Evolutionary conservation across 2,797 vertebrate species (phyloP).

Genomic region (Labroides dimidiatus): DNA sequence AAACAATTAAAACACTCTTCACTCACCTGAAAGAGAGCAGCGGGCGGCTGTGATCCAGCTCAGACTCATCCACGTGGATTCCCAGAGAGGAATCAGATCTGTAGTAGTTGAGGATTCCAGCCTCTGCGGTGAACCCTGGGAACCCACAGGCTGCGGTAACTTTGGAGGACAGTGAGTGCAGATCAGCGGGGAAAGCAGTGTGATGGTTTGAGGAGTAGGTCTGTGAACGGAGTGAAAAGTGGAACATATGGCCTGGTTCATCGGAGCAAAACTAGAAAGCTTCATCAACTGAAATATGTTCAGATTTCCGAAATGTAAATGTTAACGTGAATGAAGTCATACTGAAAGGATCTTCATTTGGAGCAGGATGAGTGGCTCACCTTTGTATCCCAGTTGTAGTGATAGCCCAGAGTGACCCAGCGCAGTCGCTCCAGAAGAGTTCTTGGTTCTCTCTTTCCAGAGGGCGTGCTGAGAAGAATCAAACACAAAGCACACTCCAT

Average conservation of each 20-base stretch:
- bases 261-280: too few relatives aligned
- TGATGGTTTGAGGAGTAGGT: conserved; percentile 89
- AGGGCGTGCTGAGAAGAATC: conserved; percentile 68
- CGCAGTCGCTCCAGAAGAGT: conserved; percentile 93
- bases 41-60: conserved; percentile 91
- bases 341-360: too few relatives aligned
- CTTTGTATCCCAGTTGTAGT: conserved; percentile 98
- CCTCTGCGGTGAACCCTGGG: conserved; percentile 88
- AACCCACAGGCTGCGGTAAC: conserved; percentile 91
- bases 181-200: conserved; percentile 91
- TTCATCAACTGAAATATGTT: too few relatives aligned
- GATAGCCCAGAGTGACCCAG: conserved; percentile 98
- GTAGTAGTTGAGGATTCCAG: conserved; percentile 97
- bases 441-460: conserved; percentile 79
- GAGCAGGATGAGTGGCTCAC: conserved; percentile 70
- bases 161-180: conserved; percentile 88
- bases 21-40: conserved; percentile 92
- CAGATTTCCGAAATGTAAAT: too few relatives aligned
- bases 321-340: too few relatives aligned
- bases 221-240: conserved; percentile 68
- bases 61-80: conserved; percentile 94
- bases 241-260: neutral
- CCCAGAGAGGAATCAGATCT: conserved; percentile 93
- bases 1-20: too few relatives aligned
- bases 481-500: conserved; percentile 1